These are phyloP conservation scores for Gnatocerus cornutus DNA, from an alignment of 2,888 invertebrate genomes.

Conservation along the genomic window DNA sequence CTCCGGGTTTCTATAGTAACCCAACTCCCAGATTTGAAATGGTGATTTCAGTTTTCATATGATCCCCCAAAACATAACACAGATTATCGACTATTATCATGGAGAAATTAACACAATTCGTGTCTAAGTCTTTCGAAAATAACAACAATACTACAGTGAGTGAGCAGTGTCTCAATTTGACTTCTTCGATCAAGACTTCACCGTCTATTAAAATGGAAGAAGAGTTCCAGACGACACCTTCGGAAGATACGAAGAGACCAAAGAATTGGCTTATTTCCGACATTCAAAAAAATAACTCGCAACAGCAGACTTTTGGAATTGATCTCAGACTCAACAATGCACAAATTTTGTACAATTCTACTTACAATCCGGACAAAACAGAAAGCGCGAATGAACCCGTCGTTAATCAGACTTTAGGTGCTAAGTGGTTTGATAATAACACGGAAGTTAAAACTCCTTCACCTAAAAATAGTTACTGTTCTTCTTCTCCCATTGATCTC, in stretches of 20 bases:
- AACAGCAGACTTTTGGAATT: slow-evolving; percentile 60
- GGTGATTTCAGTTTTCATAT: slow-evolving; percentile 68
- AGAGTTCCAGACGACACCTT: slow-evolving; percentile 51
- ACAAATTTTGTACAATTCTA: slow-evolving; percentile 41
- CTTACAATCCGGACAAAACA: slow-evolving; percentile 25
- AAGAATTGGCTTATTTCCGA: slow-evolving; percentile 70
- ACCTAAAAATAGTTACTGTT: slow-evolving; percentile 60
- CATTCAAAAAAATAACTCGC: slow-evolving; percentile 58
- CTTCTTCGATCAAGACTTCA: slow-evolving; percentile 50
- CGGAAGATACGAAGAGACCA: slow-evolving; percentile 63
- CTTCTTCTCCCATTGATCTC: slow-evolving; percentile 64
- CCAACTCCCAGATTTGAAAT: slow-evolving; percentile 67
- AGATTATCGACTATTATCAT: slow-evolving; percentile 72
- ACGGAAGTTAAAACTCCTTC: slow-evolving; percentile 58
- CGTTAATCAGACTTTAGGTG: slow-evolving; percentile 43
- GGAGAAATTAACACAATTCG: slow-evolving; percentile 94
- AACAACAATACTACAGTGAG: slow-evolving; percentile 67
- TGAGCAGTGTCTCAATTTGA: slow-evolving; percentile 64
- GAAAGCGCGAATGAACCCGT: slow-evolving; percentile 12
- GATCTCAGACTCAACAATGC: slow-evolving; percentile 64
- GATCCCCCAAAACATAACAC: slow-evolving; percentile 66
- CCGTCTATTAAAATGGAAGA: slow-evolving; percentile 65
- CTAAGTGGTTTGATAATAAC: slow-evolving; percentile 62
- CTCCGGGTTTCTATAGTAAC: slow-evolving; percentile 68
- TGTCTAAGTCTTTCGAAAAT: slow-evolving; percentile 88